Evolutionary conservation across 2,113 vertebrate species (phyloP), one percentile per base, ranked within the genome.

Genomic region (Lamprologus sp.): DNA sequence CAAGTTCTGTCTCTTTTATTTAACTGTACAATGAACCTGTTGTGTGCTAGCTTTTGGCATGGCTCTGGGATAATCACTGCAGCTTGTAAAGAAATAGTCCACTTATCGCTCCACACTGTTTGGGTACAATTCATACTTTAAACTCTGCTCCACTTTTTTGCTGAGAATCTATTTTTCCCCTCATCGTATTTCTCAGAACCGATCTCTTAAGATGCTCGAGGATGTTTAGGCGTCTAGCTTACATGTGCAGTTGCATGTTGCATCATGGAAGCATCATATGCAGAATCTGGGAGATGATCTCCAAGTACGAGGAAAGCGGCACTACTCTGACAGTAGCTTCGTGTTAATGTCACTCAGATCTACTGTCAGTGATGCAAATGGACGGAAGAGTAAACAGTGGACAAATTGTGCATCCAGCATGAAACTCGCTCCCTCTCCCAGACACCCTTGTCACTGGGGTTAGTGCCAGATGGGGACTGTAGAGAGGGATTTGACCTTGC

Each of bases 401-500:
- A 94, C 88, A 93, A 95, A 96, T 96, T 95, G 95, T 94, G 90
- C 96, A 94, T 92, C 89, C 86, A 94, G 92, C 94, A 92, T 95
- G 92, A 96, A 96, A 94, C 94, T 51, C 49, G 87, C 84, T 88
- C 85, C 84, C 81, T 92, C 92, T 92, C 92, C 70, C 83, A 82
- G 89, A 94, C 90, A 90, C 89, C 87, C 90, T 88, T 89, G 89
- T 93, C 89, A 90, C 81, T 80, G 85, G 91, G 85, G 90, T 85
- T 63, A 82, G 91, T 91, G 95, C 93, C 94, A 95, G 93, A 94
- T 93, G 95, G 91, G 90, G 84, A 91, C 84, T 70, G 85, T 77
- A 31, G 89, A 87, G 88, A 92, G 42, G 54, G 63, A 87, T 84
- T 70, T 95, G 93, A 95, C 94, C 92, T 95, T 95, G 91, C 70